Conservation (phyloP, 2,888 invertebrate genomes). For the Polymixis lichenea region DNA sequence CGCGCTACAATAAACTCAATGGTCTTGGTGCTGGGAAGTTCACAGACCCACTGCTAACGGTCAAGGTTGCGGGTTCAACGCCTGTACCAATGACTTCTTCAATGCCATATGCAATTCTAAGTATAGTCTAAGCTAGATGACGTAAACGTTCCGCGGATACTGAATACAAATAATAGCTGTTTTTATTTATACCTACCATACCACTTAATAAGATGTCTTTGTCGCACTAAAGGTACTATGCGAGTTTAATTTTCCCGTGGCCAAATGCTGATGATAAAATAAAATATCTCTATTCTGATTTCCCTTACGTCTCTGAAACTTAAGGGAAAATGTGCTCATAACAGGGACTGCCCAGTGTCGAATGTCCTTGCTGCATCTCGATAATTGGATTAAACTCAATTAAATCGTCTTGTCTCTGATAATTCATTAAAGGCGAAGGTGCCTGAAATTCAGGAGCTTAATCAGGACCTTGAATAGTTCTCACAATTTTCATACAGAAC, state of each 20-base stretch:
- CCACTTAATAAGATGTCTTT: too few relatives aligned
- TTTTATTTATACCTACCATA: too few relatives aligned
- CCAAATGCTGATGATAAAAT: too few relatives aligned
- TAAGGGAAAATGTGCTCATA: slow-evolving; percentile 16
- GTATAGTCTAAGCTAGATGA: slow-evolving; percentile 29
- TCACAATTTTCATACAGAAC: neutral
- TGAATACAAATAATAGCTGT: neutral
- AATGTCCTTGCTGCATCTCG: neutral
- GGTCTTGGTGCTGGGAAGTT: slow-evolving; percentile 15
- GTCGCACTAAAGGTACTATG: too few relatives aligned
- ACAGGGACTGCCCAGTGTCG: neutral
- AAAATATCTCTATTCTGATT: too few relatives aligned
- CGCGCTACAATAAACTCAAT: slow-evolving; percentile 18
- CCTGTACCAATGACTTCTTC: slow-evolving; percentile 32
- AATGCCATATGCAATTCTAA: slow-evolving; percentile 38
- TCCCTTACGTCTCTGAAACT: neutral
- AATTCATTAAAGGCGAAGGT: neutral
- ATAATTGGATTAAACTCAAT: neutral
- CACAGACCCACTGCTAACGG: slow-evolving; percentile 24
- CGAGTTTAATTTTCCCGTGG: too few relatives aligned
- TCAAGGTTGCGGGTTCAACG: slow-evolving; percentile 54
- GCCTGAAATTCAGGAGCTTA: slow-evolving; percentile 12
- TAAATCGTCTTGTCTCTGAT: neutral
- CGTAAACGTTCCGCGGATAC: slow-evolving; percentile 35
- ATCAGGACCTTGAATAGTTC: neutral